A percentile compares a stretch with the other conserved stretches of the same genome.
Conservation (phyloP, 2,888 invertebrate genomes). For the Hypena proboscidalis region DNA sequence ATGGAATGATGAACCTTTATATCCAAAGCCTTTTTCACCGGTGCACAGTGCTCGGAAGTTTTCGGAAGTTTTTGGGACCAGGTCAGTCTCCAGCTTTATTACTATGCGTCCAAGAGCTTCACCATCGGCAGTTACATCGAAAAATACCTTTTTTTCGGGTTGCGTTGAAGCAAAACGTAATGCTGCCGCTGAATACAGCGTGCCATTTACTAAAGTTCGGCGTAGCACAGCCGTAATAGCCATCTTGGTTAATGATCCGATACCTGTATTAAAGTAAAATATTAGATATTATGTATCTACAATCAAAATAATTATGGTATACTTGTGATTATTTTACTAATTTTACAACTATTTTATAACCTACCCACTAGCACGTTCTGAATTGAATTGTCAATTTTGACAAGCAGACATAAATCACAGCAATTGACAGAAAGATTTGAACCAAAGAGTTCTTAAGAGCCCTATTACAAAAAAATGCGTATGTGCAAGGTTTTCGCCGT, state of each 20-base stretch:
- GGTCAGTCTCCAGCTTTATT: conserved; percentile 94
- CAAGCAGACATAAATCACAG: too few species aligned
- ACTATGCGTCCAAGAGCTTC: conserved; percentile 92
- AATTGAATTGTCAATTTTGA: too few species aligned
- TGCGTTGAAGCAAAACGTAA: conserved; percentile 73
- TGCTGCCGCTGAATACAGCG: conserved; percentile 73
- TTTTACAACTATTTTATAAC: too few species aligned
- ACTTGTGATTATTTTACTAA: too few species aligned
- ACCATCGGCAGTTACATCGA: conserved; percentile 95
- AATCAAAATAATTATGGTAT: too few species aligned
- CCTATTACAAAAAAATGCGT: too few species aligned
- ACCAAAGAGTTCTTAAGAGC: too few species aligned
- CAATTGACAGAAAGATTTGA: too few species aligned
- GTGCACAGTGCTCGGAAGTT: conserved; percentile 97
- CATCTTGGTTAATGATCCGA: conserved; percentile 44
- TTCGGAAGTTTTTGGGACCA: conserved; percentile 97
- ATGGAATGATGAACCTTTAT: conserved; percentile 96
- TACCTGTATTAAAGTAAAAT: too few species aligned
- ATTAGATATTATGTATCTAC: too few species aligned
- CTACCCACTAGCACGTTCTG: too few species aligned
- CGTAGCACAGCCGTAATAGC: conserved; percentile 61
- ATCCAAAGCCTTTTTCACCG: conserved; percentile 88
- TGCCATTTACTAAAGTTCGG: conserved; percentile 68
- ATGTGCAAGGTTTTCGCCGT: too few species aligned
- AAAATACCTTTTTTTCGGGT: conserved; percentile 88